phyloP scores from a whole-genome alignment of 2,797 vertebrate genomes.

The Corythornis leucogaster region DNA sequence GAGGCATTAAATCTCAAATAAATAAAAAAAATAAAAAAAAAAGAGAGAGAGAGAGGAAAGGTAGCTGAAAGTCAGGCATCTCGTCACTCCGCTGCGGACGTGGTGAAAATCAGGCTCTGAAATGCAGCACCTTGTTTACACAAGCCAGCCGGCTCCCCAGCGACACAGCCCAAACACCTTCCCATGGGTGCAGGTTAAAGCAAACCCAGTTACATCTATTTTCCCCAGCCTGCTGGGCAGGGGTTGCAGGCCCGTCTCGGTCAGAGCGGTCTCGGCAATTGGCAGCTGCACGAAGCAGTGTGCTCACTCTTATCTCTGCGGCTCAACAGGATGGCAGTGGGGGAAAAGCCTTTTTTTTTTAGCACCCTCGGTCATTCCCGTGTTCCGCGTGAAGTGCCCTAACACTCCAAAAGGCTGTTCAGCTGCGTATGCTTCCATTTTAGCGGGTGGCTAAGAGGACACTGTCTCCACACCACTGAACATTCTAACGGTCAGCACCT shows the following conservation, averaged over 20 bases:
- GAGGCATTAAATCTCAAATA: slow-evolving; percentile 73
- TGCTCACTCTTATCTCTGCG: neutral
- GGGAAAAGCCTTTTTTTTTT: neutral
- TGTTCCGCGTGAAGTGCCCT: neutral
- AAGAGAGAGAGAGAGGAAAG: slow-evolving; percentile 16
- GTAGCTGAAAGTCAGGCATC: slow-evolving; percentile 47
- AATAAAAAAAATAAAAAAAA: slow-evolving; percentile 23
- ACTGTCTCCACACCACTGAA: slow-evolving; percentile 23
- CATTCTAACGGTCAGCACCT: neutral
- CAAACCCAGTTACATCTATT: slow-evolving; percentile 1
- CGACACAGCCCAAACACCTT: neutral
- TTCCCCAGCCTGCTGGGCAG: neutral
- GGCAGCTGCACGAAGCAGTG: neutral
- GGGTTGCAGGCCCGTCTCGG: neutral
- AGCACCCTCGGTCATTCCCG: slow-evolving; percentile 3
- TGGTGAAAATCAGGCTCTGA: neutral
- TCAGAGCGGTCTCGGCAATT: neutral
- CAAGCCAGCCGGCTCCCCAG: neutral
- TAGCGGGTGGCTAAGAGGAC: slow-evolving; percentile 31
- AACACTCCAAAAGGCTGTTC: slow-evolving; percentile 24
- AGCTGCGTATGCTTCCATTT: neutral
- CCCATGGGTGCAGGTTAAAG: neutral
- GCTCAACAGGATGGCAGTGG: neutral
- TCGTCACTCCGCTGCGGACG: neutral
- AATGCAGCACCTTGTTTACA: neutral